These are phyloP conservation scores for Drosophila cardini DNA, from an alignment of 1,140 invertebrate species.

Conservation along the genomic window DNA sequence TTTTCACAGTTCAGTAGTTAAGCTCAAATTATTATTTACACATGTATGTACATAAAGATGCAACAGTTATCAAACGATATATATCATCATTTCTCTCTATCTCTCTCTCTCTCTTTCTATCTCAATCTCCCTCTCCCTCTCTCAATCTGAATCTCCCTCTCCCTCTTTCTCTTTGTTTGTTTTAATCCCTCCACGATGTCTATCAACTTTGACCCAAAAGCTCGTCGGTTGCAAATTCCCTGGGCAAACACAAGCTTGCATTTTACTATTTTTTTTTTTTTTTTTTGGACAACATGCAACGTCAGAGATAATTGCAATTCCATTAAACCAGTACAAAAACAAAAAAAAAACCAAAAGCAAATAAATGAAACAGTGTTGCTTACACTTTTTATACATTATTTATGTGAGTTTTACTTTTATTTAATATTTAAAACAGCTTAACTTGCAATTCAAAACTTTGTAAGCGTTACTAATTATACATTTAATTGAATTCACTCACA, in stretches of 20 bases:
- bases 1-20: too few species aligned
- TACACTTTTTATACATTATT: not conserved
- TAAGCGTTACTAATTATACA: not conserved
- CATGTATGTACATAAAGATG: not conserved
- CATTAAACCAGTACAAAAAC: not conserved
- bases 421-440: not conserved
- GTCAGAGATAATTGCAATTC: not conserved
- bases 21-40: not conserved
- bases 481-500: conserved; percentile 4
- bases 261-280: conserved; percentile 10
- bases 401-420: not conserved
- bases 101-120: not conserved
- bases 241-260: not conserved
- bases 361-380: not conserved
- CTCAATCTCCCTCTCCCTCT: not conserved
- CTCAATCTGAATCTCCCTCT: not conserved
- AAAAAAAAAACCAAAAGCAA: not conserved
- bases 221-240: not conserved
- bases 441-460: not conserved
- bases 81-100: not conserved
- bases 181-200: not conserved
- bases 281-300: not conserved
- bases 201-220: conserved; percentile 18
- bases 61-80: not conserved
- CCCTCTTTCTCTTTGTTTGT: not conserved